A percentile compares a stretch with the other conserved stretches of the same genome.
Conservation (phyloP, 2,797 vertebrate species). For the Moxostoma hubbsi region DNA sequence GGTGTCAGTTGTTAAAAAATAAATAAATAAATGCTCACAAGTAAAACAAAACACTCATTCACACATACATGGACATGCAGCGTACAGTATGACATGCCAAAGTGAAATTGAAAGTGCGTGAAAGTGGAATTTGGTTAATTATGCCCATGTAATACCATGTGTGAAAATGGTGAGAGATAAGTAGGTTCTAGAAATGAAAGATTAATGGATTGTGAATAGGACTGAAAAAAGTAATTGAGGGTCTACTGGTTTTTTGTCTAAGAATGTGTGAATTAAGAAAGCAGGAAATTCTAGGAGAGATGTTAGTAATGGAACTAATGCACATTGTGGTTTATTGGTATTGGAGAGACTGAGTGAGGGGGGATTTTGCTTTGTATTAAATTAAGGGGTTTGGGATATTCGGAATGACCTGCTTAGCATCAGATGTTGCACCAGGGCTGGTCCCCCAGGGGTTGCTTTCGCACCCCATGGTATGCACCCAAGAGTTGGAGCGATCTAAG, state of each 20-base stretch:
- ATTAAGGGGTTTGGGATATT: conserved; percentile 52
- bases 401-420: conserved; percentile 96
- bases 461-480: conserved; percentile 99
- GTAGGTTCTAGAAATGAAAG: neutral
- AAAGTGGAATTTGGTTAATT: conserved; percentile 33
- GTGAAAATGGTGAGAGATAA: conserved; percentile 16
- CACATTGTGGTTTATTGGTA: conserved; percentile 36
- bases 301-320: neutral
- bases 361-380: conserved; percentile 49
- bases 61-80: conserved; percentile 51
- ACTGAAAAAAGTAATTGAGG: neutral
- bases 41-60: conserved; percentile 40
- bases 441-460: conserved; percentile 98
- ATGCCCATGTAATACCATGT: conserved; percentile 57
- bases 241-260: neutral
- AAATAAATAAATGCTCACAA: conserved; percentile 24
- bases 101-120: conserved; percentile 47
- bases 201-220: conserved; percentile 13
- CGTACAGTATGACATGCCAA: conserved; percentile 62
- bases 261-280: conserved; percentile 21
- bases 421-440: conserved; percentile 96
- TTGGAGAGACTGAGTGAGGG: conserved; percentile 14
- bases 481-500: conserved; percentile 99
- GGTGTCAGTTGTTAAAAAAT: neutral
- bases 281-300: conserved; percentile 11